Percentiles rank a stretch among this genome's conserved stretches.
Conservation (phyloP, 2,113 vertebrate genomes). For the Struthidea cinerea region DNA sequence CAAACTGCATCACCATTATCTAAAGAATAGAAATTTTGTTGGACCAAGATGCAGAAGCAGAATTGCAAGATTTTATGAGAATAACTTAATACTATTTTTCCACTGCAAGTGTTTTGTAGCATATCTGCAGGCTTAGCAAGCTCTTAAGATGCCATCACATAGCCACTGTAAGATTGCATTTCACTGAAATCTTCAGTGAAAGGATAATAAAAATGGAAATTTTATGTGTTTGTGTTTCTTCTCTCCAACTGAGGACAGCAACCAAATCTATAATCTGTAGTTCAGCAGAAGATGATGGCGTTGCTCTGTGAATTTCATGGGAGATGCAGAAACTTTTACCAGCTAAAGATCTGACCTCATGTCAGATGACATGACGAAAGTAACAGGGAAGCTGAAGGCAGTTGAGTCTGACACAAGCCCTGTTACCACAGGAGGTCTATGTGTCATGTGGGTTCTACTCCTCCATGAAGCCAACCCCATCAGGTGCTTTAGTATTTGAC, state of each 20-base stretch:
- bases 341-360: not conserved
- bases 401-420: not conserved
- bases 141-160: not conserved
- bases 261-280: not conserved
- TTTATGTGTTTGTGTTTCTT: not conserved
- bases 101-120: not conserved
- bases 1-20: not conserved
- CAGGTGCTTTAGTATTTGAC: not conserved
- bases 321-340: not conserved
- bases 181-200: not conserved
- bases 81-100: not conserved
- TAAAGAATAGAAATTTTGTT: not conserved
- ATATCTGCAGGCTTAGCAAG: not conserved
- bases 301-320: not conserved
- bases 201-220: not conserved
- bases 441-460: not conserved
- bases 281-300: not conserved
- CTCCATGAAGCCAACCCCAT: not conserved
- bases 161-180: not conserved
- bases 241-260: not conserved
- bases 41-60: not conserved
- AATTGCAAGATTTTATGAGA: not conserved
- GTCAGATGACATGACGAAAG: not conserved
- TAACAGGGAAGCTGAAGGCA: not conserved
- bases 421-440: not conserved